Conservation (phyloP, 2,888 invertebrate genomes). For the Pristionchus arcanus region DNA sequence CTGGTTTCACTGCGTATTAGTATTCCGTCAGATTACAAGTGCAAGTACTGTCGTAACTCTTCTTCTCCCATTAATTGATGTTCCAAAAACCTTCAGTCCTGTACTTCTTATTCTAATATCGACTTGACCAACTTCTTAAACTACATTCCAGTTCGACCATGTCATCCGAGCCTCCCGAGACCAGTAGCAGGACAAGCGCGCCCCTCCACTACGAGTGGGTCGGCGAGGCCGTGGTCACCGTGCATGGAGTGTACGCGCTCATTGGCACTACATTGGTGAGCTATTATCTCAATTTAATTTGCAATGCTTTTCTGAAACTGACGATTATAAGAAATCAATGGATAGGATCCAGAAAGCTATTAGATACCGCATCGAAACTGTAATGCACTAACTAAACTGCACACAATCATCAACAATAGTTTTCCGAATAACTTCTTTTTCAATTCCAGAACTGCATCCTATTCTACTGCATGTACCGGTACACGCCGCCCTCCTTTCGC, state of each 20-base stretch:
- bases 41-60: no score
- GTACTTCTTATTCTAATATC: no score
- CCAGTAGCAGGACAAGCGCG: background rate
- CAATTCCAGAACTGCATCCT: constrained; percentile 12
- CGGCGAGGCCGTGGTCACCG: background rate
- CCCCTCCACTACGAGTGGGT: background rate
- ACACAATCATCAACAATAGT: background rate
- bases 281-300: no score
- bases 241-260: constrained; percentile 25
- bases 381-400: background rate
- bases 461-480: constrained; percentile 29
- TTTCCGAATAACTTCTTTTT: background rate
- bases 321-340: background rate
- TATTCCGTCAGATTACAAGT: no score
- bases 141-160: background rate
- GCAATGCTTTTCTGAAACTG: no score
- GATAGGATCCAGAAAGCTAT: no score
- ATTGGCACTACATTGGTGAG: background rate
- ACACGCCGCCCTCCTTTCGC: background rate
- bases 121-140: no score
- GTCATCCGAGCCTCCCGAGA: background rate
- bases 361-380: background rate
- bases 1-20: background rate
- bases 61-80: no score
- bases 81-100: no score